Evolutionary conservation across 2,113 vertebrate species (phyloP).

Genomic region (Megaleporinus macrocephalus): DNA sequence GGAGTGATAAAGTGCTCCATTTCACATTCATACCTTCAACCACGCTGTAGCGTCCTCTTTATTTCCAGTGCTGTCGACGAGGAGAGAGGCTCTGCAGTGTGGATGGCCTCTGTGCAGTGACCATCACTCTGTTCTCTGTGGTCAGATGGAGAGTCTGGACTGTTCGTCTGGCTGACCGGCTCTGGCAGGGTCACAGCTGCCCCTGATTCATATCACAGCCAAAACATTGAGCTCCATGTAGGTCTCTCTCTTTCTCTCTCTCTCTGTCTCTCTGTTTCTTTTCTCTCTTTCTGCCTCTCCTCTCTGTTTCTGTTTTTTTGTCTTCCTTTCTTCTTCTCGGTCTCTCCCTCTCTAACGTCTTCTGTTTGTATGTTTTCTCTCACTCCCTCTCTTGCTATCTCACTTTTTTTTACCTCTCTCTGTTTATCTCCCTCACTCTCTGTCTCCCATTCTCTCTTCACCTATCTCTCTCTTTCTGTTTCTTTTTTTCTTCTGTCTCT

Average conservation of each 20-base stretch:
- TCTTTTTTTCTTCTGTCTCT: too few relatives aligned
- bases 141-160: conserved; percentile 14
- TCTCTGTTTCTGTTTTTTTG: background rate
- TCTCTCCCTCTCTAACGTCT: background rate
- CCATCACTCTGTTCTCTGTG: conserved; percentile 6
- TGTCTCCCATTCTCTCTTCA: too few relatives aligned
- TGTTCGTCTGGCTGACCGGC: conserved; percentile 6
- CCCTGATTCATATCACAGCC: conserved; percentile 3
- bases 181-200: conserved; percentile 22
- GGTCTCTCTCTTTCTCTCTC: too few relatives aligned
- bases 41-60: background rate
- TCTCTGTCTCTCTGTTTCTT: background rate
- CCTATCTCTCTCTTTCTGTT: too few relatives aligned
- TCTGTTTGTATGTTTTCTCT: too few relatives aligned
- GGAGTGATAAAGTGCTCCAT: conserved; percentile 17
- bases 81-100: background rate
- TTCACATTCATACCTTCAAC: background rate
- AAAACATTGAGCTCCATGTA: conserved; percentile 15
- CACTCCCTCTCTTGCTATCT: too few relatives aligned
- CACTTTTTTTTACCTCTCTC: too few relatives aligned
- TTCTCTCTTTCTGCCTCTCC: background rate
- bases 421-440: too few relatives aligned
- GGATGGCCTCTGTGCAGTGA: background rate
- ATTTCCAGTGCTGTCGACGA: background rate
- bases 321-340: background rate